phyloP scores from a whole-genome alignment of 2,888 invertebrate species.

The Aleiodes alternator region DNA sequence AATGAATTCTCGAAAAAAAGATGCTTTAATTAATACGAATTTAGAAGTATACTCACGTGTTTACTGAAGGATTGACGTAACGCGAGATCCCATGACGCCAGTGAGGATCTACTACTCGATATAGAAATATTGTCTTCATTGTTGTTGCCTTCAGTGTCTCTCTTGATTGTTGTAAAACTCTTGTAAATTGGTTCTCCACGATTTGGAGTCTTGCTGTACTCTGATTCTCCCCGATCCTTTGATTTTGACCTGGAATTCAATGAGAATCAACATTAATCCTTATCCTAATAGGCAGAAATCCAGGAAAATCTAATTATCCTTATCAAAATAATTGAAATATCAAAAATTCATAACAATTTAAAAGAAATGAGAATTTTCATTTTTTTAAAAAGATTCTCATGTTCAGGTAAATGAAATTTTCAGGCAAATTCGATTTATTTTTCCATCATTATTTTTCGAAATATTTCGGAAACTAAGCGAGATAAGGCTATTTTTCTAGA shows the following conservation, averaged over 20 bases:
- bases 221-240: conserved; percentile 77
- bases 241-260: conserved; percentile 70
- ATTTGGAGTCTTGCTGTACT: conserved; percentile 74
- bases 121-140: conserved; percentile 76
- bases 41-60: conserved; percentile 70
- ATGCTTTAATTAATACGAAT: conserved; percentile 23
- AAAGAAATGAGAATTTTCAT: no score
- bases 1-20: conserved; percentile 20
- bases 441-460: no score
- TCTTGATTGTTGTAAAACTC: conserved; percentile 73
- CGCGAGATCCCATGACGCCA: conserved; percentile 80
- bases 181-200: conserved; percentile 74
- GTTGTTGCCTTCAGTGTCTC: conserved; percentile 72
- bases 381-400: no score
- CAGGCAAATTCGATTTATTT: no score
- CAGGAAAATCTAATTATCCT: no score
- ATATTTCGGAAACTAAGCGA: no score
- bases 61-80: conserved; percentile 76
- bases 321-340: no score
- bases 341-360: no score
- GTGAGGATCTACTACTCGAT: conserved; percentile 80
- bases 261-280: background rate
- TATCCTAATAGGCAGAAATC: no score
- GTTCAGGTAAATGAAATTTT: no score
- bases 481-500: no score